Evolutionary conservation across 2,113 vertebrate genomes (phyloP), one percentile per base, ranked within the genome.

Genomic region (Myrmecobius fasciatus): DNA sequence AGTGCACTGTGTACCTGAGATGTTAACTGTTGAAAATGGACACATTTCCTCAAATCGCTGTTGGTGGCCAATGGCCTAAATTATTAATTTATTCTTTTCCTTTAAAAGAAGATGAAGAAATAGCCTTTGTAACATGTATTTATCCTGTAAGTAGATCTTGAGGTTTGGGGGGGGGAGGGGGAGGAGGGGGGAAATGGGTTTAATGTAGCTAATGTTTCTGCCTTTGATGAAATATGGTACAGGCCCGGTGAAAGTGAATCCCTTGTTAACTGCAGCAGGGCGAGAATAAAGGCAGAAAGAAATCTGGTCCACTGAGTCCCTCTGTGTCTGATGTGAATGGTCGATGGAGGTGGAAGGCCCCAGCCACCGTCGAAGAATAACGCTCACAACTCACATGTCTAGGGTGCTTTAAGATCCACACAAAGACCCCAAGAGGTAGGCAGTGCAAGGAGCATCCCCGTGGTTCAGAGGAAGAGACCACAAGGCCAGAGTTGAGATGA

Each of bases 81-180:
- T 99, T 99, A 99, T 99, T 99, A 99, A 99, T 99, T 99, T 99
- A 99, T 99, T 99, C 98, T 98, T 99, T 98, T 98, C 98, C 98
- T 98, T 98, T 98, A 97, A 56, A 97, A 98, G 98, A 94, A 97
- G 95, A 96, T 95, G 93, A 96, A 97, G 98, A 98, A 98, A n/a
- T 17, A 83, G 67, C 67, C n/a, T 97, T 96, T 98, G 98, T 98
- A 98, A 97, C 98, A 97, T 60, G 96, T 98, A 98, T 98, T 99
- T 98, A 98, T 98, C 98, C 98, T 98, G 97, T 98, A 98, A 97
- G 98, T 98, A 28, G 0, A 93, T 98, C 96, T 97, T 60, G 94
- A 94, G 95, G 75, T 10, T 97, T 60, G 94, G 95, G 94, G 89
- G 8, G 94, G 97, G 97, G n/a, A 2, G 94, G 96, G 96, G n/a